A percentile compares a stretch with the other conserved stretches of the same genome.
Evolutionary conservation across 1,140 invertebrate genomes (phyloP).

Genomic region (Harpegnathos saltator): DNA sequence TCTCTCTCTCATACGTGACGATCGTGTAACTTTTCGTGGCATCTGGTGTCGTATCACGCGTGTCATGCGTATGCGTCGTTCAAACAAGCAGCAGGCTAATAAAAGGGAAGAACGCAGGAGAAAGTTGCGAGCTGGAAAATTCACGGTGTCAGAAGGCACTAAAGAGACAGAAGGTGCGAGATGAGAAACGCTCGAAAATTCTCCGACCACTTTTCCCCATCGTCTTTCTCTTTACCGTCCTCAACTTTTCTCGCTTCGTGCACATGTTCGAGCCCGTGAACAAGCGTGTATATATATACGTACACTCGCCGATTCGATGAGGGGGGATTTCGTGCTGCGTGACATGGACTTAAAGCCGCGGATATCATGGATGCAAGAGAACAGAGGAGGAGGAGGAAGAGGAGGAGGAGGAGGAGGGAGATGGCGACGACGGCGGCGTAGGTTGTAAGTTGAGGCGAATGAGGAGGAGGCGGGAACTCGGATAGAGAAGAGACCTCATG

Average conservation of each 20-base stretch:
- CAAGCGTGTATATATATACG: not conserved
- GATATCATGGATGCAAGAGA: conserved; percentile 54
- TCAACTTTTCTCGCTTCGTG: conserved; percentile 3
- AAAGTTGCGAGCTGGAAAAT: too few species aligned
- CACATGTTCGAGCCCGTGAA: too few species aligned
- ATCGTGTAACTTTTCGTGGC: conserved; percentile 39
- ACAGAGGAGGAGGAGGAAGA: not conserved
- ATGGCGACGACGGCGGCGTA: not conserved
- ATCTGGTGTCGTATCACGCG: not conserved
- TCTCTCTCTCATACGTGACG: not conserved
- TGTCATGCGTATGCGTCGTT: too few species aligned
- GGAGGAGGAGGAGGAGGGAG: not conserved
- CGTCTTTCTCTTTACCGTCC: not conserved
- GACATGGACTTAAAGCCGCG: conserved; percentile 53
- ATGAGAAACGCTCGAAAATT: too few species aligned
- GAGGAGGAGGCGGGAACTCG: not conserved
- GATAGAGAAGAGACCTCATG: conserved; percentile 27
- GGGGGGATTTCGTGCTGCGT: conserved; percentile 46
- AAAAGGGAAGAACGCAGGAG: too few species aligned
- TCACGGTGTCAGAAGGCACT: too few species aligned
- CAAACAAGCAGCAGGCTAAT: too few species aligned
- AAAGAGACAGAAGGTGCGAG: too few species aligned
- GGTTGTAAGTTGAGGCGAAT: not conserved
- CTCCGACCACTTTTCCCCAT: too few species aligned
- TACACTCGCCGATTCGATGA: not conserved